These are phyloP conservation scores for Hyphantria cunea DNA, from an alignment of 1,140 invertebrate species.

Conservation along the genomic window DNA sequence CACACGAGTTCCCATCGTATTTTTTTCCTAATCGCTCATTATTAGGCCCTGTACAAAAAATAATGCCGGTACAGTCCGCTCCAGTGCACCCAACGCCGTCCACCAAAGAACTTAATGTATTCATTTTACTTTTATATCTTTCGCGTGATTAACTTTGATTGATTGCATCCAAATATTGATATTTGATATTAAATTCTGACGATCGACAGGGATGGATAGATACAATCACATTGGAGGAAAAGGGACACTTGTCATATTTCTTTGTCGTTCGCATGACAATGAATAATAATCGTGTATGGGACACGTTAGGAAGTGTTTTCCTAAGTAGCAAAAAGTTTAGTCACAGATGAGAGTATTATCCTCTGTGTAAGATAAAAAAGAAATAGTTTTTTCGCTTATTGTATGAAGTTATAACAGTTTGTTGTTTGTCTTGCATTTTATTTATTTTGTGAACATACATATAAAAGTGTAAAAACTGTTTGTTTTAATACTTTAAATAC, in stretches of 20 bases:
- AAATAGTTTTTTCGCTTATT: slow-evolving; percentile 20
- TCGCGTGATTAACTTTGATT: slow-evolving; percentile 80
- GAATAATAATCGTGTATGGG: slow-evolving; percentile 33
- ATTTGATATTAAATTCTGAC: slow-evolving; percentile 67
- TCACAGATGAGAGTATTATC: slow-evolving; percentile 7
- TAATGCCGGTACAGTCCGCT: slow-evolving; percentile 45
- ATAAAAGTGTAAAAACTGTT: background rate
- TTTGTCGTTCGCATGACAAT: slow-evolving; percentile 40
- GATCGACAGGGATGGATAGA: slow-evolving; percentile 37
- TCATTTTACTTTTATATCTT: slow-evolving; percentile 78
- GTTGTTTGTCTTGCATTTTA: too few species aligned
- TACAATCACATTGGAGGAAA: slow-evolving; percentile 2
- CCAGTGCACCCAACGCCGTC: slow-evolving; percentile 56
- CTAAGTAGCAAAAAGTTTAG: slow-evolving; percentile 28
- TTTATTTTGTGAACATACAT: too few species aligned
- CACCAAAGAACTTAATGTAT: slow-evolving; percentile 73
- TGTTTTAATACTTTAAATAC: too few species aligned
- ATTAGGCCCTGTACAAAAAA: slow-evolving; percentile 64
- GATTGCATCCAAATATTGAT: slow-evolving; percentile 80
- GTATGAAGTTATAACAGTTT: slow-evolving; percentile 4
- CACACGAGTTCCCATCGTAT: slow-evolving; percentile 49
- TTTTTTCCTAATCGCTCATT: slow-evolving; percentile 73
- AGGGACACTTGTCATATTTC: slow-evolving; percentile 17
- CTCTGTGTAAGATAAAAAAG: too few species aligned
- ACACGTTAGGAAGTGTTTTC: slow-evolving; percentile 41